Conservation (phyloP, 2,113 vertebrate species). For the Calypte anna region DNA sequence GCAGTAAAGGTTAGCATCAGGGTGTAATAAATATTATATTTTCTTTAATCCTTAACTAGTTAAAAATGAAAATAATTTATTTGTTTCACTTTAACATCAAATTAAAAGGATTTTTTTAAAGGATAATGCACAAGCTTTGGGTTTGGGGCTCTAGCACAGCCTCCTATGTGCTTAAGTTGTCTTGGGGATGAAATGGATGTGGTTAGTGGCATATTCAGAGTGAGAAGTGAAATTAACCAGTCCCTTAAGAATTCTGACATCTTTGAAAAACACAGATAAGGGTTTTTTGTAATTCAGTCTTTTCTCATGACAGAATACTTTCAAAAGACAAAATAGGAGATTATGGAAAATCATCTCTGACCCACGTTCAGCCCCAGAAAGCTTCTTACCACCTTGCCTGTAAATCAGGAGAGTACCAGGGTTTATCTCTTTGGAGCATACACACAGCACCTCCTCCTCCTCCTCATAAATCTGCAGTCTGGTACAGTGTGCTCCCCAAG, state of each 20-base stretch:
- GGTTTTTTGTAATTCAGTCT: background rate
- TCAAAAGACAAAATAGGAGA: background rate
- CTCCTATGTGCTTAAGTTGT: background rate
- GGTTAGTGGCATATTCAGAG: background rate
- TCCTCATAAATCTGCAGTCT: background rate
- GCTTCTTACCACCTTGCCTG: background rate
- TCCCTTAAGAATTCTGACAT: background rate
- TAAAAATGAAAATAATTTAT: background rate
- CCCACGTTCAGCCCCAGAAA: background rate
- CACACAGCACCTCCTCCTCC: background rate
- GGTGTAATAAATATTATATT: background rate
- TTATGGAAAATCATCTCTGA: background rate
- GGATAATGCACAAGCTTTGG: background rate
- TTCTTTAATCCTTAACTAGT: background rate
- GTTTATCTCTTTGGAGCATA: background rate
- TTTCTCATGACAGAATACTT: background rate
- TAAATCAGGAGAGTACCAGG: background rate
- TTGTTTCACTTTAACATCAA: background rate
- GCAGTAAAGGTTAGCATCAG: background rate
- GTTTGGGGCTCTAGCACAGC: background rate
- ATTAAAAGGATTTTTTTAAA: background rate
- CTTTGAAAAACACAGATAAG: background rate
- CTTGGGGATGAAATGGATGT: background rate
- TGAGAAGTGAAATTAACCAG: background rate
- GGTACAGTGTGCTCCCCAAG: accelerated